These are phyloP conservation scores for Pseudobourletiella spinata DNA, from an alignment of 1,140 invertebrate genomes.

Conservation along the genomic window DNA sequence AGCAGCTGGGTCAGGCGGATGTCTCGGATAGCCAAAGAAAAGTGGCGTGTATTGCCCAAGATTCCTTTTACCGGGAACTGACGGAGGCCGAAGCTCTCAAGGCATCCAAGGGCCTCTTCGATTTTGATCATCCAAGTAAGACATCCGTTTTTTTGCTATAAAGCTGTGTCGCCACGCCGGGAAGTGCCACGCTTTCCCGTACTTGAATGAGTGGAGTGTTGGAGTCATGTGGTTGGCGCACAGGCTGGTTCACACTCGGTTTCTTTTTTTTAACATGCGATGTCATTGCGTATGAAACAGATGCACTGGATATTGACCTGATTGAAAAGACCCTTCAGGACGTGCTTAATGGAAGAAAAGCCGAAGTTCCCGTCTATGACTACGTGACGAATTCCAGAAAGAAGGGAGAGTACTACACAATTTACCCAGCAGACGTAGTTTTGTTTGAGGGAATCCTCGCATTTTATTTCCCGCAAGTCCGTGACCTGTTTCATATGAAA, in stretches of 20 bases:
- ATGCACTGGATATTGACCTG: constrained; percentile 80
- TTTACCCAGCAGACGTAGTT: constrained; percentile 97
- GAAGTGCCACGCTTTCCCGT: no score
- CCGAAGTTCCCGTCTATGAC: constrained; percentile 83
- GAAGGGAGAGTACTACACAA: constrained; percentile 58
- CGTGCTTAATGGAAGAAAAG: constrained; percentile 71
- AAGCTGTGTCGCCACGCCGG: no score
- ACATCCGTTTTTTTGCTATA: no score
- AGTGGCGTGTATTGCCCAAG: constrained; percentile 89
- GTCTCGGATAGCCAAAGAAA: constrained; percentile 73
- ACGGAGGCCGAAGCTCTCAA: constrained; percentile 66
- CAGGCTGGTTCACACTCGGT: no score
- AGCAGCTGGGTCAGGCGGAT: constrained; percentile 81
- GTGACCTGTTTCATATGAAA: constrained; percentile 97
- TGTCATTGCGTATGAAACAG: no score
- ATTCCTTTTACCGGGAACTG: constrained; percentile 88
- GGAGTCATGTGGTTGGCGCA: no score
- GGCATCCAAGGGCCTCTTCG: constrained; percentile 84
- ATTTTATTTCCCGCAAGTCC: constrained; percentile 91
- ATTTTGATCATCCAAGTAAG: constrained; percentile 91
- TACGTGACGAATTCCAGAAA: constrained; percentile 73
- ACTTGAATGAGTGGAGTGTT: no score
- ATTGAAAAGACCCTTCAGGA: constrained; percentile 68
- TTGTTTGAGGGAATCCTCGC: constrained; percentile 96
- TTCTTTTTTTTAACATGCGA: no score